These are phyloP conservation scores for Drosophila melanica DNA, from an alignment of 1,140 invertebrate genomes.

Conservation along the genomic window DNA sequence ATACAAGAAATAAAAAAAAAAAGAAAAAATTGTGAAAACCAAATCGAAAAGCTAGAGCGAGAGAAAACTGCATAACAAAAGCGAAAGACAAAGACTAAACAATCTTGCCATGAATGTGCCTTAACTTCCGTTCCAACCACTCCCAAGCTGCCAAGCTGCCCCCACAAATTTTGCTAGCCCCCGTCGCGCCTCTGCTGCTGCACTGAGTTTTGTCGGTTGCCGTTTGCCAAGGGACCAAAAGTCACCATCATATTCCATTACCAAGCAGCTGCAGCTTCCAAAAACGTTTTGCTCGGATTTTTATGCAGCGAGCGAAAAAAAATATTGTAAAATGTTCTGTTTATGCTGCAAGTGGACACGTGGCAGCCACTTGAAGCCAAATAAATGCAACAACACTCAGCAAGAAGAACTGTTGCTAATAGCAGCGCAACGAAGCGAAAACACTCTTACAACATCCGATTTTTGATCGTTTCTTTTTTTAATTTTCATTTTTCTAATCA, in stretches of 20 bases:
- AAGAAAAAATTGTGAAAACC: not conserved
- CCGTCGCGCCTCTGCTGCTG: not conserved
- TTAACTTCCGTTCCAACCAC: constrained; percentile 3
- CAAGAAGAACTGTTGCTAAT: not conserved
- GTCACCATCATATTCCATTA: constrained; percentile 33
- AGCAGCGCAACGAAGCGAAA: not conserved
- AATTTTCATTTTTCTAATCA: too few relatives aligned
- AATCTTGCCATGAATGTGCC: constrained; percentile 23
- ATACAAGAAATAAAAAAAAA: not conserved
- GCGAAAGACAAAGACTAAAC: constrained; percentile 36
- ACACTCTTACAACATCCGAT: constrained; percentile 6
- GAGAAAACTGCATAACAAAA: constrained; percentile 19
- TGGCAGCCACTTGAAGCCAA: constrained; percentile 37
- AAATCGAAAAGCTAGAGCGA: not conserved
- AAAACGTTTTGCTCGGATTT: constrained; percentile 36
- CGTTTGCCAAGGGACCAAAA: constrained; percentile 21
- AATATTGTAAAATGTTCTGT: constrained; percentile 37
- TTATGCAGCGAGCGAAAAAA: constrained; percentile 3
- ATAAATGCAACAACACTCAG: constrained; percentile 13
- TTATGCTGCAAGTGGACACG: constrained; percentile 45
- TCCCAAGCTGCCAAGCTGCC: not conserved
- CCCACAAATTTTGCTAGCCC: too few relatives aligned
- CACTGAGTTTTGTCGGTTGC: constrained; percentile 15
- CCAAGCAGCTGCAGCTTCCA: constrained; percentile 19
- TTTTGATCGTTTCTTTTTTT: too few relatives aligned